Conservation (phyloP, 2,888 invertebrate species). For the Trachelus tabidus region DNA sequence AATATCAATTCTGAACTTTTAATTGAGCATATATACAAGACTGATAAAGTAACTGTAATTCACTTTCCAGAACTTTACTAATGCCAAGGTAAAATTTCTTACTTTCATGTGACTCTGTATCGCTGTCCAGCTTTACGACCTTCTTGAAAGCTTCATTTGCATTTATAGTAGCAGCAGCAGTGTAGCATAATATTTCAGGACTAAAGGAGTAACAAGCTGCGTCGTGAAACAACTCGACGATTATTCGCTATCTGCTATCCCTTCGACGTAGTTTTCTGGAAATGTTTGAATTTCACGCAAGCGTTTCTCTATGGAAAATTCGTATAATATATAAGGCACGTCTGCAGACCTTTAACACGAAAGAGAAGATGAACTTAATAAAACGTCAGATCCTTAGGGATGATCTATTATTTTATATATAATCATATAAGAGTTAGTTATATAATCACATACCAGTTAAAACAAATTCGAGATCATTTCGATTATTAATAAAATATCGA, state of each 20-base stretch:
- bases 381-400: neutral
- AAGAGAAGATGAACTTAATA: neutral
- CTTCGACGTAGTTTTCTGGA: neutral
- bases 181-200: neutral
- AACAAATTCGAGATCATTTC: neutral
- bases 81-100: neutral
- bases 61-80: neutral
- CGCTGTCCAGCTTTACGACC: neutral
- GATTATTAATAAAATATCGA: neutral
- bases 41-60: neutral
- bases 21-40: neutral
- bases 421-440: neutral
- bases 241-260: neutral
- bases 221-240: neutral
- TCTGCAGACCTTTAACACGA: neutral
- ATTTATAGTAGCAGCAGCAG: slow-evolving; percentile 1
- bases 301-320: neutral
- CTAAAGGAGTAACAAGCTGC: slow-evolving; percentile 3
- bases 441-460: neutral
- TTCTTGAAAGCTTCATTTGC: slow-evolving; percentile 7
- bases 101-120: slow-evolving; percentile 1
- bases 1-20: neutral
- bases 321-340: neutral
- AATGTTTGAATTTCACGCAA: neutral
- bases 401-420: neutral